Base-by-base conservation (phyloP, 2,797 vertebrate species). In the Onychomys arenicola region DNA sequence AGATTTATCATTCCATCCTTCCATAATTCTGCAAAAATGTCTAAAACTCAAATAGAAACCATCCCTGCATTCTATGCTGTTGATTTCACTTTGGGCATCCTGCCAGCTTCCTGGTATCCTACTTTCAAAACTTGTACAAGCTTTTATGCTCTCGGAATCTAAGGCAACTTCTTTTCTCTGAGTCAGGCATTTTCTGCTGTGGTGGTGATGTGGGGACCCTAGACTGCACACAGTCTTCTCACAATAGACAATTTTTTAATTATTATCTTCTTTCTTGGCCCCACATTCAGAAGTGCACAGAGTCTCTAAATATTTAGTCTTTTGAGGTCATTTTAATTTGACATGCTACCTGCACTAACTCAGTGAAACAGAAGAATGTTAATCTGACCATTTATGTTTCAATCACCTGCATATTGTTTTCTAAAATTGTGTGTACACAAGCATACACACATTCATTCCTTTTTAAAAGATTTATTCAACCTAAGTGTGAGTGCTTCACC, bases 361-460 rank as follows among this genome's bases (percentile, higher is more conserved):
- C 80, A 93, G 32, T 6, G 78, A 93, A 71, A 32, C 5, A n/a
- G 43, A 95, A 8, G 92, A 37, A 89, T 34, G 75, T 21, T 77
- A 71, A 91, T 32, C 3, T 73, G 65, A 14, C 57, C 7, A 71
- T 17, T 86, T 73, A 71, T 83, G 10, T 78, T 76, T 89, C 40
- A 90, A n/a, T 78, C 9, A 76, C 85, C 5, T 37, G 9, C 1
- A 92, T 55, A 86, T 59, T 17, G 17, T 63, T 92, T 1, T 80
- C 25, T 17, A 52, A 94, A 94, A 76, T 29, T 84, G 29, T 84
- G 57, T 75, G 71, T 43, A 6, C 11, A 43, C 19, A 71, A 37
- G 69, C 8, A 37, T n/a, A 37, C 14, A 43, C 40, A 13, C 11
- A 75, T 43, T 75, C 10, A 43, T 75, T 12, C 11, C 17, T 71